Percentiles rank a stretch among this genome's conserved stretches.
phyloP scores from a whole-genome alignment of 1,140 invertebrate species.

The Phocides pigmalion region DNA sequence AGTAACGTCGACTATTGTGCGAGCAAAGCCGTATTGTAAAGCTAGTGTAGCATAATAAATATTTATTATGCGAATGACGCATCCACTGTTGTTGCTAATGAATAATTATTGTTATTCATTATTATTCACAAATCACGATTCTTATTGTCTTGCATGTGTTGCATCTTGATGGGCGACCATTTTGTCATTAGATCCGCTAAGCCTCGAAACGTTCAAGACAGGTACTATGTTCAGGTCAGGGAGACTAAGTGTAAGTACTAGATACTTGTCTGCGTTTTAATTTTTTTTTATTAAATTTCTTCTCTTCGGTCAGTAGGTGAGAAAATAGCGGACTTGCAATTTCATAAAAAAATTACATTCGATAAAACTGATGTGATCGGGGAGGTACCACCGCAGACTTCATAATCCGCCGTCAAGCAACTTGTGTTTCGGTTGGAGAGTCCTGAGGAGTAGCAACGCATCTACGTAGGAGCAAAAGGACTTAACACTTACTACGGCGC shows the following conservation, averaged over 20 bases:
- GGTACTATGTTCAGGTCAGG: constrained; percentile 5
- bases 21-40: too few relatives aligned
- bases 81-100: constrained; percentile 10
- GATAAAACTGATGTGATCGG: too few relatives aligned
- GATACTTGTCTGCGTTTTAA: not conserved
- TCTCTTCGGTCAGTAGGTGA: not conserved
- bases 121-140: constrained; percentile 23
- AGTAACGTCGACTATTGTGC: too few relatives aligned
- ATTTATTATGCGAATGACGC: constrained; percentile 20
- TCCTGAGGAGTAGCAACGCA: too few relatives aligned
- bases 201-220: not conserved
- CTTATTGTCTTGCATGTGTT: constrained; percentile 27
- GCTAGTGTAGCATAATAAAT: too few relatives aligned
- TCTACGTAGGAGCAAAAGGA: too few relatives aligned
- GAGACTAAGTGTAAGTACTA: not conserved
- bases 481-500: too few relatives aligned
- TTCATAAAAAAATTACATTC: too few relatives aligned
- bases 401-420: too few relatives aligned
- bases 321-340: too few relatives aligned
- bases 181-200: constrained; percentile 32
- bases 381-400: too few relatives aligned
- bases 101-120: constrained; percentile 25
- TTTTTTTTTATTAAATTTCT: not conserved
- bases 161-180: constrained; percentile 11
- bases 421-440: too few relatives aligned